phyloP scores from a whole-genome alignment of 2,113 vertebrate species.

The Jacana jacana region DNA sequence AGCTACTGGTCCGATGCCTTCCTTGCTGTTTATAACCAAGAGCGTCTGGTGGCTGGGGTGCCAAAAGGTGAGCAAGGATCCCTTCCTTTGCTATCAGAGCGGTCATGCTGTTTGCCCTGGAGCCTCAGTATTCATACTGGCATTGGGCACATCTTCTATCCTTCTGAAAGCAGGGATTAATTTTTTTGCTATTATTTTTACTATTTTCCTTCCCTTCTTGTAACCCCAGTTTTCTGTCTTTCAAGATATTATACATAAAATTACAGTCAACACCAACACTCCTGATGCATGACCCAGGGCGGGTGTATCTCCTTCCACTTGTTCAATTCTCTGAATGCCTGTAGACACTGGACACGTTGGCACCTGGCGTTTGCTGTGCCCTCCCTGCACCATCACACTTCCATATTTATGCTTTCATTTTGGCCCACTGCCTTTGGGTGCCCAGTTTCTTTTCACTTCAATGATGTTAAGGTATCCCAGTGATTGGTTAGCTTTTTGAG shows the following conservation, averaged over 20 bases:
- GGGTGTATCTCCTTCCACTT: not conserved
- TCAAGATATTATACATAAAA: not conserved
- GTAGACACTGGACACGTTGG: not conserved
- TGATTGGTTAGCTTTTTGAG: not conserved
- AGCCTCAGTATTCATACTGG: accelerated
- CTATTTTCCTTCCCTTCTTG: not conserved
- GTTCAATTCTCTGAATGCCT: not conserved
- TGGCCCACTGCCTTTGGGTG: not conserved
- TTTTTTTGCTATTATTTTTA: not conserved
- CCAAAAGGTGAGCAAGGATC: not conserved
- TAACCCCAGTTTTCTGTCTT: not conserved
- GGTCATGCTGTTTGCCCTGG: accelerated
- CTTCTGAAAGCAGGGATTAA: not conserved
- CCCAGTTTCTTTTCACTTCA: not conserved
- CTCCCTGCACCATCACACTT: not conserved
- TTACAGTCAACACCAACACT: not conserved
- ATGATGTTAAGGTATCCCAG: not conserved
- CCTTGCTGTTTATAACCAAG: not conserved
- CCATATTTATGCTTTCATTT: not conserved
- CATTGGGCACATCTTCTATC: not conserved
- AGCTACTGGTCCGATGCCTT: not conserved
- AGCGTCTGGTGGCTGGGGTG: not conserved
- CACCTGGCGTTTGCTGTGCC: not conserved
- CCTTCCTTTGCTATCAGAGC: not conserved
- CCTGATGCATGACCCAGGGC: not conserved